phyloP scores from a whole-genome alignment of 2,797 vertebrate genomes.

The Coranthus polyacanthus region DNA sequence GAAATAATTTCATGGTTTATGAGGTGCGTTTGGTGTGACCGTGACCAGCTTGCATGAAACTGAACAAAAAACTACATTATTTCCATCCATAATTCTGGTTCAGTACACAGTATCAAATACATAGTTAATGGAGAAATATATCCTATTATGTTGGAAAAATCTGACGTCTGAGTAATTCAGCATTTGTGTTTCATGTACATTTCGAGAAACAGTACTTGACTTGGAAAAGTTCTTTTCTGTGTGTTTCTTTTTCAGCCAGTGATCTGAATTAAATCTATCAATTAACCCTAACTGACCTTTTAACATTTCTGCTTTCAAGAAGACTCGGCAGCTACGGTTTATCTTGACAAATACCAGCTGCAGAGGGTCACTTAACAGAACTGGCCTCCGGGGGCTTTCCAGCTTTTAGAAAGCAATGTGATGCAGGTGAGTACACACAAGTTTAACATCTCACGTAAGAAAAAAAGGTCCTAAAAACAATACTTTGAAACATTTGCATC shows the following conservation, averaged over 20 bases:
- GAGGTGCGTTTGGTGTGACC: no score
- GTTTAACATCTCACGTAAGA: conserved; percentile 28
- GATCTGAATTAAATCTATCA: conserved; percentile 61
- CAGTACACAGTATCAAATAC: no score
- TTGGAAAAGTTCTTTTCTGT: no score
- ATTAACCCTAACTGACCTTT: conserved; percentile 69
- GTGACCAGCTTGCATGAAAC: neutral
- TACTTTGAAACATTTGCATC: neutral
- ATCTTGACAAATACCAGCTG: conserved; percentile 84
- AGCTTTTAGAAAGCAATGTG: conserved; percentile 71
- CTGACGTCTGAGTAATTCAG: neutral
- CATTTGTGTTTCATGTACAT: conserved; percentile 5
- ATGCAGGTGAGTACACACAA: conserved; percentile 70
- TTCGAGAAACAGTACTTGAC: conserved; percentile 1
- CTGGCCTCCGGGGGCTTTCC: conserved; percentile 73
- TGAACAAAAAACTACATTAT: no score
- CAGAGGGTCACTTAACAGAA: conserved; percentile 71
- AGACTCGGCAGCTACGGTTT: conserved; percentile 63
- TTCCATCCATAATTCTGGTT: neutral
- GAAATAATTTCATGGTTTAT: no score
- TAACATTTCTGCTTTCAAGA: conserved; percentile 69
- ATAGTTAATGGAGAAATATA: no score
- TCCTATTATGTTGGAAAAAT: no score
- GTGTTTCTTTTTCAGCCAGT: conserved; percentile 46
- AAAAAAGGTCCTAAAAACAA: conserved; percentile 15